A percentile compares a stretch with the other conserved stretches of the same genome.
Conservation (phyloP, 2,888 invertebrate genomes). For the Cantharis nigra region DNA sequence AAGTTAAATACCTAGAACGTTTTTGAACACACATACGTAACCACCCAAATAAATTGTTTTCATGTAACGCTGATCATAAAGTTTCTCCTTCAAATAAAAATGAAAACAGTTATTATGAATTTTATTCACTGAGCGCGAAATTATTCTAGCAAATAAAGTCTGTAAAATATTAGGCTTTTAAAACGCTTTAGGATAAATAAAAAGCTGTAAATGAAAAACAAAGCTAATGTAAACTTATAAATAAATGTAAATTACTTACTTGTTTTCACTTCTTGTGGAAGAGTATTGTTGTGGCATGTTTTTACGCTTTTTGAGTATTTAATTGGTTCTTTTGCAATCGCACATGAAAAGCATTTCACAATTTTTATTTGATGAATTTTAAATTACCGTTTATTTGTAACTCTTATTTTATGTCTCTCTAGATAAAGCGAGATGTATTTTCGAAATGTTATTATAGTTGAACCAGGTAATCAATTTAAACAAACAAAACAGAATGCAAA, state of each 20-base stretch:
- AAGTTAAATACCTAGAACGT: slow-evolving; percentile 12
- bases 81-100: slow-evolving; percentile 21
- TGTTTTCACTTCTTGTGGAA: background rate
- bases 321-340: background rate
- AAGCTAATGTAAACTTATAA: slow-evolving; percentile 14
- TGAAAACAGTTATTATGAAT: slow-evolving; percentile 24
- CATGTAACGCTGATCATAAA: slow-evolving; percentile 19
- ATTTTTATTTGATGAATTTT: background rate
- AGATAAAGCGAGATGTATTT: background rate
- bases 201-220: slow-evolving; percentile 19
- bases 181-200: slow-evolving; percentile 15
- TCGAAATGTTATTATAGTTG: background rate
- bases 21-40: slow-evolving; percentile 2
- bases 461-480: background rate
- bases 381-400: background rate
- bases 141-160: slow-evolving; percentile 26
- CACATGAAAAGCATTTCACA: background rate
- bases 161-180: slow-evolving; percentile 16
- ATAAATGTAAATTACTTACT: slow-evolving; percentile 4
- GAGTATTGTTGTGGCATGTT: background rate
- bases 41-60: slow-evolving; percentile 10
- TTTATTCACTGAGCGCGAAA: slow-evolving; percentile 22
- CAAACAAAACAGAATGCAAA: background rate
- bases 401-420: background rate
- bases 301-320: background rate